A percentile compares a stretch with the other conserved stretches of the same genome.
These are phyloP conservation scores for Melanostoma mellinum DNA, from an alignment of 2,888 invertebrate genomes.

Conservation along the genomic window DNA sequence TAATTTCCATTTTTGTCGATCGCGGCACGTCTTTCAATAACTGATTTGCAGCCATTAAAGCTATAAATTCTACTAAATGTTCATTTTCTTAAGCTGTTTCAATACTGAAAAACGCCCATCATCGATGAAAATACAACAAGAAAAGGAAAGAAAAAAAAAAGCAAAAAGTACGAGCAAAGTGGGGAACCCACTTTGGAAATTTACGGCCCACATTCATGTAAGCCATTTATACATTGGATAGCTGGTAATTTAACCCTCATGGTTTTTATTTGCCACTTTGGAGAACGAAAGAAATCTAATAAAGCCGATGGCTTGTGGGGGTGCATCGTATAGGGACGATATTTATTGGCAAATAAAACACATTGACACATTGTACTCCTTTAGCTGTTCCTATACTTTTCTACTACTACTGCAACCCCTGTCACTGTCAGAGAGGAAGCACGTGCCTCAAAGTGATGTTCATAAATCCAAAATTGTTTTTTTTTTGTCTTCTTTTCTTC, in stretches of 20 bases:
- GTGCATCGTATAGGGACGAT: conserved; percentile 62
- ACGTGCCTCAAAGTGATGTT: conserved; percentile 72
- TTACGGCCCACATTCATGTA: conserved; percentile 59
- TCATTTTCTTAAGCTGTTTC: conserved; percentile 71
- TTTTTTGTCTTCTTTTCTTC: conserved; percentile 21
- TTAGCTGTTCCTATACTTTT: conserved; percentile 29
- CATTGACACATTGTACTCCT: conserved; percentile 71
- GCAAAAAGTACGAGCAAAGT: neutral
- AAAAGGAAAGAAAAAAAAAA: neutral
- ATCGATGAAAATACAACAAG: conserved; percentile 13
- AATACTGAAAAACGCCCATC: conserved; percentile 38
- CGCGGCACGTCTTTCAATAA: conserved; percentile 48
- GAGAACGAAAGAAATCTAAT: conserved; percentile 60
- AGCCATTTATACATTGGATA: conserved; percentile 69
- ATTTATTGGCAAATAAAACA: conserved; percentile 72
- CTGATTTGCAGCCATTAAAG: conserved; percentile 62
- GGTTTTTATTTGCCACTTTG: conserved; percentile 68
- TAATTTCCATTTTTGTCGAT: conserved; percentile 39
- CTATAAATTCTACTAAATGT: conserved; percentile 68
- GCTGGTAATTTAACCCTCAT: conserved; percentile 72
- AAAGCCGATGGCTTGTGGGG: conserved; percentile 44
- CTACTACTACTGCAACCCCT: conserved; percentile 26
- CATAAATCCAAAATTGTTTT: conserved; percentile 70
- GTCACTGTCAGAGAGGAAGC: conserved; percentile 64
- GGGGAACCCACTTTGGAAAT: conserved; percentile 26